Conservation (phyloP, 2,888 invertebrate species). For the Amiota mariae region DNA sequence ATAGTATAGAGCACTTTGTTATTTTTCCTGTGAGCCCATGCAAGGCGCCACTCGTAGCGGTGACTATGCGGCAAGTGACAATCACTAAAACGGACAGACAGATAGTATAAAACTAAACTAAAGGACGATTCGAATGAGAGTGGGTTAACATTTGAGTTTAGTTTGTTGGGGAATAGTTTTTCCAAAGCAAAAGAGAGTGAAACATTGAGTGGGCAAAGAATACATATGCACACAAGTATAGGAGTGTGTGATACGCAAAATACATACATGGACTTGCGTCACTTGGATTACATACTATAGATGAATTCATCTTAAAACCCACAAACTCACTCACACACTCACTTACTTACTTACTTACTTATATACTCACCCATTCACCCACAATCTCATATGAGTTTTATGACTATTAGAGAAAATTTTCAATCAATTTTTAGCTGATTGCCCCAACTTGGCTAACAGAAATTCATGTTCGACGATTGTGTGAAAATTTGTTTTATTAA, state of each 20-base stretch:
- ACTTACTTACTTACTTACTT: neutral
- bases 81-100: slow-evolving; percentile 54
- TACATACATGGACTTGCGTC: slow-evolving; percentile 13
- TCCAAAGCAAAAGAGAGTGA: neutral
- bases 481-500: too few relatives aligned
- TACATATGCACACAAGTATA: neutral
- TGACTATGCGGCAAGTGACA: slow-evolving; percentile 54
- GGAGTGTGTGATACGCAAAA: neutral
- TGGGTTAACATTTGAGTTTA: slow-evolving; percentile 12
- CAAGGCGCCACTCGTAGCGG: slow-evolving; percentile 66
- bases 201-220: neutral
- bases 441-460: slow-evolving; percentile 12
- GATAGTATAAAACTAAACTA: slow-evolving; percentile 19
- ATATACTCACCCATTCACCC: neutral
- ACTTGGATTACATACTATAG: neutral
- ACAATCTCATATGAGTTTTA: neutral
- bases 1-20: slow-evolving; percentile 20
- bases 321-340: neutral
- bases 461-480: neutral
- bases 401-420: neutral
- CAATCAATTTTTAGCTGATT: slow-evolving; percentile 13
- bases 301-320: slow-evolving; percentile 3
- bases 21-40: slow-evolving; percentile 57
- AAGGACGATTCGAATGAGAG: slow-evolving; percentile 36
- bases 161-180: neutral